A percentile compares a stretch with the other conserved stretches of the same genome.
Evolutionary conservation across 2,113 vertebrate species (phyloP).

Genomic region (Percina caprodes): DNA sequence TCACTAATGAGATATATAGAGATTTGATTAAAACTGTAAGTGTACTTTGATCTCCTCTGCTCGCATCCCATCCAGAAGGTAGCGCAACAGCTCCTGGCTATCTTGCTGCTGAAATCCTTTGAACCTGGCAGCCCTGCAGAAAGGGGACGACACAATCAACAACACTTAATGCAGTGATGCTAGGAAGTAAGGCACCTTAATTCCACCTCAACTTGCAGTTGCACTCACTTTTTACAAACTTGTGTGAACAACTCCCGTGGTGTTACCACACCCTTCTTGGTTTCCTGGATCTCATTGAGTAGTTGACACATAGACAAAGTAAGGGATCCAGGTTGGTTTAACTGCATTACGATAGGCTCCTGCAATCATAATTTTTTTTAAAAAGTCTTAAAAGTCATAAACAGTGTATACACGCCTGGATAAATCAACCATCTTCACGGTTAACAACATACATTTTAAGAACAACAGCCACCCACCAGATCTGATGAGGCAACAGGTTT

Average conservation of each 20-base stretch:
- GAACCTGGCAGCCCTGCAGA: constrained; percentile 91
- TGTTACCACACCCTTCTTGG: constrained; percentile 89
- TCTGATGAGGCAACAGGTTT: constrained; percentile 75
- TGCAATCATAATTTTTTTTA: constrained; percentile 71
- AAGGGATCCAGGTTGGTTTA: constrained; percentile 90
- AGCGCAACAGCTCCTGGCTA: constrained; percentile 96
- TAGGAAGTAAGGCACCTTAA: neutral
- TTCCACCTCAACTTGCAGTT: neutral
- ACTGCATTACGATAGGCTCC: constrained; percentile 87
- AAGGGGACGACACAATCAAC: neutral
- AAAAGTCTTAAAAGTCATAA: neutral
- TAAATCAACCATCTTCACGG: neutral
- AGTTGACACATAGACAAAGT: constrained; percentile 93
- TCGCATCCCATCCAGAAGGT: constrained; percentile 95
- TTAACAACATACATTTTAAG: neutral
- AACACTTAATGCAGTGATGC: neutral
- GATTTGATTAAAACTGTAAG: neutral
- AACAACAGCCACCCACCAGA: constrained; percentile 69
- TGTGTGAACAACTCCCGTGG: constrained; percentile 94
- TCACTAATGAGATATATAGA: neutral
- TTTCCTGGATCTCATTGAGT: constrained; percentile 92
- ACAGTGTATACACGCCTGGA: neutral
- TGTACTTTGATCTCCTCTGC: constrained; percentile 92
- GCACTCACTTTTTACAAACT: constrained; percentile 97
- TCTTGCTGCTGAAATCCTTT: constrained; percentile 99